These are phyloP conservation scores for Pelosia muscerda DNA, from an alignment of 2,888 invertebrate genomes.

Conservation along the genomic window DNA sequence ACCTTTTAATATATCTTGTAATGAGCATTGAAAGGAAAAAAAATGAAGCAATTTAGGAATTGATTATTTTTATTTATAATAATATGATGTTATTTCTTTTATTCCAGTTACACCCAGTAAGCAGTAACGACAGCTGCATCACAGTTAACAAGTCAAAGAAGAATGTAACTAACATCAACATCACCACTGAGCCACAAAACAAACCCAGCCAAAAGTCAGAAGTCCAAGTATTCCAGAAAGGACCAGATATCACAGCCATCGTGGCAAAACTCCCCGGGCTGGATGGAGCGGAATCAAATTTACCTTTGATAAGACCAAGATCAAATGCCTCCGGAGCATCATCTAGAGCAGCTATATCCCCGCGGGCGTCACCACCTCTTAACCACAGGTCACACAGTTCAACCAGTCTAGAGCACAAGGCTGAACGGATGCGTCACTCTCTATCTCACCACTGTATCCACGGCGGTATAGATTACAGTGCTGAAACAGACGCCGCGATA, in stretches of 20 bases:
- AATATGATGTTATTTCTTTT: conserved; percentile 17
- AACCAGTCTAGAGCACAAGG: conserved; percentile 80
- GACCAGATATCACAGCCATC: conserved; percentile 92
- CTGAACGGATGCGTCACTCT: conserved; percentile 77
- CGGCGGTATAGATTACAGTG: conserved; percentile 83
- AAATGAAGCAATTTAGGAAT: neutral
- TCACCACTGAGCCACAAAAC: conserved; percentile 85
- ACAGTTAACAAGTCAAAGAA: conserved; percentile 87
- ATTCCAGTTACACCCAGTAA: conserved; percentile 72
- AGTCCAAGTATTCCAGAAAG: conserved; percentile 91
- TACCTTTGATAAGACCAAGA: conserved; percentile 84
- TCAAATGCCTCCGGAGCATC: conserved; percentile 87
- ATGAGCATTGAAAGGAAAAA: neutral
- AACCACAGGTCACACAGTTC: conserved; percentile 78
- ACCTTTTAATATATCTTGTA: neutral
- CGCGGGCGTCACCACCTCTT: conserved; percentile 68
- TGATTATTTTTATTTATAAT: neutral
- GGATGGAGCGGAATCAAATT: conserved; percentile 75
- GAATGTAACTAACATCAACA: conserved; percentile 91
- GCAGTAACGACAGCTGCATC: conserved; percentile 80
- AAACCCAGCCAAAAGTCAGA: conserved; percentile 83
- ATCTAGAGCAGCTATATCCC: conserved; percentile 79
- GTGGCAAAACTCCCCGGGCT: conserved; percentile 89
- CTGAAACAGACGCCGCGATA: conserved; percentile 87
- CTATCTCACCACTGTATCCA: conserved; percentile 82